phyloP scores from a whole-genome alignment of 2,113 vertebrate genomes.

The Silurus asotus region DNA sequence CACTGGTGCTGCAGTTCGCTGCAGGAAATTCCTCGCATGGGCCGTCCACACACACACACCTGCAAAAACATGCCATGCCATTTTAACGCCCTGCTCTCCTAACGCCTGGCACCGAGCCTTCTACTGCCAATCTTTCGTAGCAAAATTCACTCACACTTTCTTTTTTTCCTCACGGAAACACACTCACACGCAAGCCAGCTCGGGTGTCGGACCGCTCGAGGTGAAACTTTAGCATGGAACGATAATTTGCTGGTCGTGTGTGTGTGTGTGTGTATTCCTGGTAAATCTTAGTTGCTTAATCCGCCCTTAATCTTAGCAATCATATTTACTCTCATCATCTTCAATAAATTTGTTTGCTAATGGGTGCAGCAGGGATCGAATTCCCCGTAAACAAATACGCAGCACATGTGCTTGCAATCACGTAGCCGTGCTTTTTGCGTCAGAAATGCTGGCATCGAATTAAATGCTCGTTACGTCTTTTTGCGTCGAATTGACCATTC shows the following conservation, averaged over 20 bases:
- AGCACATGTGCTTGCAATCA: slow-evolving; percentile 57
- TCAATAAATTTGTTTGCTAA: background rate
- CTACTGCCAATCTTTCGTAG: slow-evolving; percentile 30
- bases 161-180: slow-evolving; percentile 33
- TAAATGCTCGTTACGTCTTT: slow-evolving; percentile 62
- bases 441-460: slow-evolving; percentile 47
- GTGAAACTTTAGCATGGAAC: slow-evolving; percentile 24
- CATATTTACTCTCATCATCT: background rate
- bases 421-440: slow-evolving; percentile 50
- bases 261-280: background rate
- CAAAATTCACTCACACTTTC: slow-evolving; percentile 39
- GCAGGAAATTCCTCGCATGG: slow-evolving; percentile 77
- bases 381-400: slow-evolving; percentile 11
- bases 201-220: background rate
- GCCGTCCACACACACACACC: slow-evolving; percentile 72
- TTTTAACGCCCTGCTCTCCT: slow-evolving; percentile 58
- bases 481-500: slow-evolving; percentile 37
- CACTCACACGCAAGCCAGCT: slow-evolving; percentile 1
- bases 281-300: background rate
- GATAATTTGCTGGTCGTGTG: background rate
- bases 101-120: slow-evolving; percentile 18
- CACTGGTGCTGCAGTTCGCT: slow-evolving; percentile 26
- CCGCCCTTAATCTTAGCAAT: background rate
- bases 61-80: slow-evolving; percentile 73
- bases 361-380: background rate